phyloP scores from a whole-genome alignment of 64 coral and sea anemone species.

The Porites lutea region DNA sequence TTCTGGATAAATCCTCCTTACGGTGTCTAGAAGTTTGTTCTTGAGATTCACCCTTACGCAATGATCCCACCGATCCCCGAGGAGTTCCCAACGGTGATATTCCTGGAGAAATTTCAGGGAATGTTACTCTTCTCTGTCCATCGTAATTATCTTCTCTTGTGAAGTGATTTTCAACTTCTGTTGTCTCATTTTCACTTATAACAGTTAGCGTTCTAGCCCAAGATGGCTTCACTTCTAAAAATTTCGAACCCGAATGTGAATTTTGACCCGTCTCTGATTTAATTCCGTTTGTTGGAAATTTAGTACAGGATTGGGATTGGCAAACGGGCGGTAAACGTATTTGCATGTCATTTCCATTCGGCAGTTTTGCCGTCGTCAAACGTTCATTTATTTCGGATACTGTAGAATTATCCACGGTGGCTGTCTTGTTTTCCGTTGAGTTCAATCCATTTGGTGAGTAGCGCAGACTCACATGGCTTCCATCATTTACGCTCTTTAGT shows the following conservation, averaged over 20 bases:
- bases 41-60: constrained; percentile 2
- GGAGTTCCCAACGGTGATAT: constrained; percentile 12
- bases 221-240: constrained; percentile 16
- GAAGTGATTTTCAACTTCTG: constrained; percentile 51
- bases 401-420: neutral
- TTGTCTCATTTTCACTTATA: constrained; percentile 65
- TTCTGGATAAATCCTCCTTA: constrained; percentile 17
- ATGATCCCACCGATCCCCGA: neutral
- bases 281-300: neutral
- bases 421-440: constrained; percentile 25
- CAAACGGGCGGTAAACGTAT: neutral
- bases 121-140: constrained; percentile 21
- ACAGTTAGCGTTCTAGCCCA: constrained; percentile 44
- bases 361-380: neutral
- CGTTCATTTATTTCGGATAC: neutral
- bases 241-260: neutral
- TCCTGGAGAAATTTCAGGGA: neutral
- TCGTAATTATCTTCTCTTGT: constrained; percentile 25
- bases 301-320: neutral
- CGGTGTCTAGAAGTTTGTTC: constrained; percentile 2
- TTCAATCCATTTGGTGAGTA: neutral
- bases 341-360: neutral
- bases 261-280: constrained; percentile 14
- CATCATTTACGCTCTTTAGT: constrained; percentile 13
- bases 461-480: constrained; percentile 39